Evolutionary conservation across 2,888 invertebrate species (phyloP).

Genomic region (Iphiclides podalirius): DNA sequence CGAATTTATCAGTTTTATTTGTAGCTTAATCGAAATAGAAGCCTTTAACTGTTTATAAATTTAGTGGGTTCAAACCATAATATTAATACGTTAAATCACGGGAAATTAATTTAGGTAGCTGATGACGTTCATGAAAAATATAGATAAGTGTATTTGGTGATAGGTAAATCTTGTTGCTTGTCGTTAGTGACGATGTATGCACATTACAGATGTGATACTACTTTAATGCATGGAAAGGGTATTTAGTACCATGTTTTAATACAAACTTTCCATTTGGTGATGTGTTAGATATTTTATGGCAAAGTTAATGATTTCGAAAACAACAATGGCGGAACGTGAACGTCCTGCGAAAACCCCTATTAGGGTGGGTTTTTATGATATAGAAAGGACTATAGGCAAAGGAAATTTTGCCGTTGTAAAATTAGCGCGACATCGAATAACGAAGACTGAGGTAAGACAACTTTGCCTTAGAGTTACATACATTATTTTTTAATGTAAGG

Average conservation of each 20-base stretch:
- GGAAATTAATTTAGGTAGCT: slow-evolving; percentile 10
- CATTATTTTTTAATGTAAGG: no score
- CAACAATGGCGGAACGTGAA: slow-evolving; percentile 79
- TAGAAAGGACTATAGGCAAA: slow-evolving; percentile 98
- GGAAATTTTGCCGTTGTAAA: slow-evolving; percentile 99
- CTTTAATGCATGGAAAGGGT: slow-evolving; percentile 8
- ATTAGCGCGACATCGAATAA: slow-evolving; percentile 97
- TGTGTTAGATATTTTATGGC: slow-evolving; percentile 46
- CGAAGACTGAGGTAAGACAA: slow-evolving; percentile 95
- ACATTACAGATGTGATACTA: slow-evolving; percentile 6
- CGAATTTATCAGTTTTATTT: slow-evolving; percentile 3
- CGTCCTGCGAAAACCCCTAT: slow-evolving; percentile 84
- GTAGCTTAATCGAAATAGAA: not conserved
- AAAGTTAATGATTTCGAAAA: slow-evolving; percentile 54
- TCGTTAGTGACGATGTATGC: slow-evolving; percentile 13
- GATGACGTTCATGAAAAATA: slow-evolving; percentile 18
- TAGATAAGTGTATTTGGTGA: slow-evolving; percentile 15
- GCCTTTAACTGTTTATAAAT: slow-evolving; percentile 17
- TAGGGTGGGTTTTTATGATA: slow-evolving; percentile 98
- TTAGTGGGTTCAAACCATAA: slow-evolving; percentile 12
- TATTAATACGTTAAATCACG: slow-evolving; percentile 12
- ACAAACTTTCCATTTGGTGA: slow-evolving; percentile 32
- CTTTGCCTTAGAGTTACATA: no score
- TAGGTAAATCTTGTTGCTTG: slow-evolving; percentile 14
- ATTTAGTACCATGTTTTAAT: slow-evolving; percentile 19